A percentile compares a stretch with the other conserved stretches of the same genome.
Evolutionary conservation across 2,113 vertebrate species (phyloP).

Genomic region (Spea bombifrons): DNA sequence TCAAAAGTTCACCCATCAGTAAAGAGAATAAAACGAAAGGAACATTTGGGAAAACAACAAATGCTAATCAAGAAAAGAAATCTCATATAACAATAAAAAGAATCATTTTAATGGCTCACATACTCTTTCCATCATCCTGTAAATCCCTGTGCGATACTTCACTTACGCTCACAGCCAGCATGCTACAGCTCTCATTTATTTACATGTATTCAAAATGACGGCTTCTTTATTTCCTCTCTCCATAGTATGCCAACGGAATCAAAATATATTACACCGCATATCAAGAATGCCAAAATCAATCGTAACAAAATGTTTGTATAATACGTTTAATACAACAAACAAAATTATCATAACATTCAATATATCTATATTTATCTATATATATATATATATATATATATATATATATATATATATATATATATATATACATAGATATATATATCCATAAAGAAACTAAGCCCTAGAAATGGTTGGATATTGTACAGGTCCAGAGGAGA

Average conservation of each 20-base stretch:
- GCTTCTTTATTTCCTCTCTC: conserved; percentile 1
- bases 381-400: too few species aligned
- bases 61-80: background rate
- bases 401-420: background rate
- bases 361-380: too few species aligned
- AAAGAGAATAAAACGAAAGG: background rate
- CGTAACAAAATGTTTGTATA: too few species aligned
- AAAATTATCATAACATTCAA: too few species aligned
- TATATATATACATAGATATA: background rate
- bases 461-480: too few species aligned
- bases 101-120: conserved; percentile 19
- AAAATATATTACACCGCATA: background rate
- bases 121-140: conserved; percentile 19
- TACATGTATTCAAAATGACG: conserved; percentile 10
- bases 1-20: background rate
- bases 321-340: too few species aligned
- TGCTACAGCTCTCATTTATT: conserved; percentile 6
- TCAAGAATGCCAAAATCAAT: too few species aligned
- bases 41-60: background rate
- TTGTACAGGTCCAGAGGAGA: too few species aligned
- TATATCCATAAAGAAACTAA: background rate
- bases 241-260: conserved; percentile 2
- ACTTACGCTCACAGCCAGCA: background rate
- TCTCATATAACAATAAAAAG: conserved; percentile 10
- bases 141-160: conserved; percentile 1